Base-by-base conservation (phyloP, 2,888 invertebrate species). In the Limnephilus rhombicus region DNA sequence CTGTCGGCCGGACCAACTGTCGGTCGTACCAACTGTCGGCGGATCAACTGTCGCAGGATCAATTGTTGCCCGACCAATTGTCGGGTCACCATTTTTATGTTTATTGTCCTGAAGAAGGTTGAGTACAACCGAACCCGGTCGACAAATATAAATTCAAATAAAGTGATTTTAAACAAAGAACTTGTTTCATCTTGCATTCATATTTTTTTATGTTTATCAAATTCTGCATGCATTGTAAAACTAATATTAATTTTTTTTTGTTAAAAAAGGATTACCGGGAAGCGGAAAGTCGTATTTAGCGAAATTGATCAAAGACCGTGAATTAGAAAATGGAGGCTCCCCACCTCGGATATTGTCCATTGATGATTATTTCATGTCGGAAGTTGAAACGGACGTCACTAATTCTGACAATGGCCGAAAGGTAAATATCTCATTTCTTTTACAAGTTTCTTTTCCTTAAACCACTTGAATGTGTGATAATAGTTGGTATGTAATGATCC, bases 331-430 rank as follows among this genome's bases (percentile, higher is more conserved):
- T 95, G 98, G 98, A 82, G 99, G 98, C 9, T 97, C 98, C 92
- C 98, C 98, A n/a, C 99, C 98, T 0, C 97, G 99, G 94, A 98
- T 99, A 94, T 96, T 99, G 94, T 99, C 98, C 93, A 97, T 99
- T 93, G 99, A 99, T 95, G 99, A 99, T 95, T 99, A 99, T 95
- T 99, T 99, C 94, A 98, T 99, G 97, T 97, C 98, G 92, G 98
- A 98, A 95, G 97, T 97, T 92, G 98, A 98, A 95, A 96, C 97
- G 94, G 97, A 97, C 94, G 96, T 97, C 90, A 96, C 95, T 89
- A 98, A 98, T 94, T 96, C 97, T 5, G 96, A 97, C 93, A 98
- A 98, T 93, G 98, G 98, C 24, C 98, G 98, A 95, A 97, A 96
- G 94, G 96, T 98, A 91, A 96, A 90, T 97, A 83, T 93, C 85